These are phyloP conservation scores for Papilio dardanus DNA, from an alignment of 1,140 invertebrate species.

Conservation along the genomic window DNA sequence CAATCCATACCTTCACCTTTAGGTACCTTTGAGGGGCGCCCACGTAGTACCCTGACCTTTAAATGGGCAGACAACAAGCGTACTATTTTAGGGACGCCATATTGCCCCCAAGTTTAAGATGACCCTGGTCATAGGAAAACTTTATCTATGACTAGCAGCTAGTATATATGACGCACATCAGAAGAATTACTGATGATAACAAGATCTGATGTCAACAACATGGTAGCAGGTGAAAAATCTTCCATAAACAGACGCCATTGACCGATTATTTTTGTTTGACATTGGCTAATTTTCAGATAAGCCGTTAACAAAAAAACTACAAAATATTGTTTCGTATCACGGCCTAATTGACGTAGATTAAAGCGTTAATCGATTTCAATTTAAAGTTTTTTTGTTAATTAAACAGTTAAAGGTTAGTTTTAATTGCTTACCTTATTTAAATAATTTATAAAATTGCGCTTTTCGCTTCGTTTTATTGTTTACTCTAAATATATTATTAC, in stretches of 20 bases:
- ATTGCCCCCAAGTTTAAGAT: too few relatives aligned
- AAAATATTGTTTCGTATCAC: background rate
- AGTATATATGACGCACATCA: constrained; percentile 31
- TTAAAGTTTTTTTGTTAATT: background rate
- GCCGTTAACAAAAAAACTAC: constrained; percentile 11
- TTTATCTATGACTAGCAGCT: background rate
- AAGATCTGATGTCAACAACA: constrained; percentile 29
- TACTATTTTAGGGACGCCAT: too few relatives aligned
- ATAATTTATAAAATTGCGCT: too few relatives aligned
- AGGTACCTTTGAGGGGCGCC: too few relatives aligned
- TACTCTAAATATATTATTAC: background rate
- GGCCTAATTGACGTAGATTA: background rate
- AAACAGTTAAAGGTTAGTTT: background rate
- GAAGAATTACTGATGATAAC: constrained; percentile 31
- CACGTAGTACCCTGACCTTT: too few relatives aligned
- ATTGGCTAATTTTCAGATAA: constrained; percentile 28
- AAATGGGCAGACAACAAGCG: too few relatives aligned
- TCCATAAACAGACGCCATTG: constrained; percentile 27
- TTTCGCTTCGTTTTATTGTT: background rate
- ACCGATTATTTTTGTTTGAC: constrained; percentile 30
- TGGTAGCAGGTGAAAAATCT: constrained; percentile 29
- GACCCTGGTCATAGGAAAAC: constrained; percentile 6
- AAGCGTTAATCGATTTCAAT: background rate
- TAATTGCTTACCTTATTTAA: background rate
- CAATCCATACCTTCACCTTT: too few relatives aligned